phyloP scores from a whole-genome alignment of 2,888 invertebrate genomes.

The Ennomos quercinarius region DNA sequence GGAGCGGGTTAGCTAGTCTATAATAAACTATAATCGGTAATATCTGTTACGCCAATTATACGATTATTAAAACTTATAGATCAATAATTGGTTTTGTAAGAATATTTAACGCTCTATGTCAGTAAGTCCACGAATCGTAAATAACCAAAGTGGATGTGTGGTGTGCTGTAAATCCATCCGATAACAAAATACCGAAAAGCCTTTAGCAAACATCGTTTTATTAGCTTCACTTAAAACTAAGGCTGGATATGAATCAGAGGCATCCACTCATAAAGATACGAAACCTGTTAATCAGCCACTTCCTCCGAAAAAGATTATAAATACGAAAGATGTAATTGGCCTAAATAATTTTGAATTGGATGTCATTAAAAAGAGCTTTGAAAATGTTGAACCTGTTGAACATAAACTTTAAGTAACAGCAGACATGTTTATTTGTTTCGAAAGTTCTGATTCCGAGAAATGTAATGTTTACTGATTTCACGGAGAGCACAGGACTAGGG shows the following conservation, averaged over 20 bases:
- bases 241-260: conserved; percentile 61
- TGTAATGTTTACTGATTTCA: conserved; percentile 28
- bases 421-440: conserved; percentile 32
- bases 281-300: conserved; percentile 72
- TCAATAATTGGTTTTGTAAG: no score
- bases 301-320: conserved; percentile 68
- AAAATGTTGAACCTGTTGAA: conserved; percentile 43
- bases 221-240: conserved; percentile 52
- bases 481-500: conserved; percentile 16
- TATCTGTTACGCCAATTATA: no score
- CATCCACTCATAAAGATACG: conserved; percentile 61
- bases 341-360: conserved; percentile 58
- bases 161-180: background rate
- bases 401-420: conserved; percentile 30
- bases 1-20: no score
- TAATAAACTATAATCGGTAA: no score
- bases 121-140: background rate
- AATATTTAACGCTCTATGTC: background rate
- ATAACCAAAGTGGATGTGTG: background rate
- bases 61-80: no score
- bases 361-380: conserved; percentile 54
- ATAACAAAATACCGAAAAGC: conserved; percentile 22
- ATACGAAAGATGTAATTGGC: conserved; percentile 64
- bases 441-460: conserved; percentile 33
- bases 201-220: conserved; percentile 42